phyloP scores from a whole-genome alignment of 2,113 vertebrate genomes.

The Nesoenas mayeri region DNA sequence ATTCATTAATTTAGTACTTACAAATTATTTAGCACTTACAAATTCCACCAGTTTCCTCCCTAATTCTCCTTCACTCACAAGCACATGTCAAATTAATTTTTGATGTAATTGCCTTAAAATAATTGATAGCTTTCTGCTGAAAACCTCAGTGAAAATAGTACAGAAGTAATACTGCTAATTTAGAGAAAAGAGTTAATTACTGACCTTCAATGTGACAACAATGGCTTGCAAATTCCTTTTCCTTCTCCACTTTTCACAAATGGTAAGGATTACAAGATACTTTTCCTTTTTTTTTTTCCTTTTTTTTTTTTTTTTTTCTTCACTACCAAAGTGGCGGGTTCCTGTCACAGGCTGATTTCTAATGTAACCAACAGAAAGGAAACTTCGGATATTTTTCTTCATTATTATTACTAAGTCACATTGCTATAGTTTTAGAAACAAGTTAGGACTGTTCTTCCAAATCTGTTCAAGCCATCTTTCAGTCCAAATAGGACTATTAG shows the following conservation, averaged over 20 bases:
- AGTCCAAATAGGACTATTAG: neutral
- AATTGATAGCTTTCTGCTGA: neutral
- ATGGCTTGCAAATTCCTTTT: neutral
- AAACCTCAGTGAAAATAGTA: neutral
- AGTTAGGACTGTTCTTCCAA: neutral
- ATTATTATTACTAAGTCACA: neutral
- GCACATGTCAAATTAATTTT: neutral
- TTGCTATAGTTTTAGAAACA: neutral
- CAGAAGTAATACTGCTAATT: neutral
- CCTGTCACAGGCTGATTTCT: neutral
- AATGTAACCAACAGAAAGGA: neutral
- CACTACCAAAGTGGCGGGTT: neutral
- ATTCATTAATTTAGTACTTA: neutral
- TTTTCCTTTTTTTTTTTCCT: no score
- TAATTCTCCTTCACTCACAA: neutral
- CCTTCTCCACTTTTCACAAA: neutral
- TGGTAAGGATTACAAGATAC: neutral
- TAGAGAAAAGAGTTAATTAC: neutral
- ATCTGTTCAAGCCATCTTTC: neutral
- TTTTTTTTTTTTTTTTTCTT: no score
- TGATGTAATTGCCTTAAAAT: neutral
- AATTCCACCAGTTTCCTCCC: neutral
- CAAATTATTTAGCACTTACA: neutral
- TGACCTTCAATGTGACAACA: neutral
- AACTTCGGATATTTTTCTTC: neutral